Base-by-base conservation (phyloP, 2,888 invertebrate genomes). In the Sinopyrophorus schimmeli region DNA sequence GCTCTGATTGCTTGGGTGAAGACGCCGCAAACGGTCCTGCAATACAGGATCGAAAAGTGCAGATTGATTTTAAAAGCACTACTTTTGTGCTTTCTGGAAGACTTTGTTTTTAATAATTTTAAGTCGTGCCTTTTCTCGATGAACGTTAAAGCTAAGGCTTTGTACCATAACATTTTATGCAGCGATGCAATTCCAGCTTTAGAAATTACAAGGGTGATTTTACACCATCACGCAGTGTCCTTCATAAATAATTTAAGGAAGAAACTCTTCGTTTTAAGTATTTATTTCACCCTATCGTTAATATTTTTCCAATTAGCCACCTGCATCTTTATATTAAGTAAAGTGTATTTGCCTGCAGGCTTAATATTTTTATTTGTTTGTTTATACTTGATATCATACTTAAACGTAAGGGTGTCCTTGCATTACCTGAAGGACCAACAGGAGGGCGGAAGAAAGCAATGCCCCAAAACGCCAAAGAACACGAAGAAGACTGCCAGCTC, bases 1-100 rank as follows among this genome's bases (percentile, higher is more conserved):
- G 63, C 67, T 1, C 32, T 71, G 15, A 46, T 70, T 15, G 54
- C 61, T 39, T 70, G 68, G 67, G 40, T 72, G 40, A 67, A 60
- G 38, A 62, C 67, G 1, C 68, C 70, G 1, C 68, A 70, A 23
- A 58, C 58, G 5, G 59, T 59, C 3, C 54, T 69, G 3, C 64
- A 67, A 11, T 40, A 54, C 2, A 59, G 65, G 27, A 49, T 65
- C 5, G 67, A 70, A 39, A 63, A 61, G 27, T 64, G 62, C 18
- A 65, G 67, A 1, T 37, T 56, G 11, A 55, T 64, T 15, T 55
- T 65, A 35, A 63, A 65, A 10, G 58, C 61, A 2, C 35, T 63
- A 2, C 37, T 68, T 6, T 56, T 62, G 48, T 58, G 55, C 39
- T 53, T 56, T 7, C 47, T 63, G 44, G 28, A 66, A 15, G 62